Base-by-base conservation (phyloP, 2,888 invertebrate genomes). In the Achlya flavicornis region DNA sequence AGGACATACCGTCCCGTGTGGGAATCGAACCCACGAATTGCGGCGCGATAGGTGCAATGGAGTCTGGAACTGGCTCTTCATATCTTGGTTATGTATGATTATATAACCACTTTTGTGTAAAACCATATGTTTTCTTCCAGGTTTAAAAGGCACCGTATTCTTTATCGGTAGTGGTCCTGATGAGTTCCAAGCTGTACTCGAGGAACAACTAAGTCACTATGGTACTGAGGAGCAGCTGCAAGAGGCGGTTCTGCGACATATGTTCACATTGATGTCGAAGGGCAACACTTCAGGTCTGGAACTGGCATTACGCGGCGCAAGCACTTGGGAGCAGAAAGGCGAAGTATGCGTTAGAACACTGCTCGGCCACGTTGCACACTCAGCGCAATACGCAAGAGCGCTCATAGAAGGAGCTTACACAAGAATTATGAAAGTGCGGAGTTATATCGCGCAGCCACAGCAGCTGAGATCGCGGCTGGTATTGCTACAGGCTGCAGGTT, bases 361-460 rank as follows among this genome's bases (percentile, higher is more conserved):
- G 7, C 69, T 82, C 3, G 88, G 87, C 1, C 77, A 72, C 16
- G 84, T 86, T 3, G 62, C 82, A 0, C 81, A 87, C 64, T 86
- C 90, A 3, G 76, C 80, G 11, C 88, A 89, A 63, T 90, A 89
- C 65, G 80, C 81, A 1, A 75, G 80, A 10, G 70, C 77, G 12
- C 66, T 83, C 1, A 76, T 89, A 12, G 78, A 84, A 62, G 73
- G 80, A 0, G 83, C 83, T 0, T 26, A 26, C 26, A 26, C 26
- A 26, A 26, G 26, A 26, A 26, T 26, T 26, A 26, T 26, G 26
- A 26, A 26, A 26, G 26, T 26, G 26, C 26, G 26, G 26, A 26
- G 26, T 26, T 26, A 26, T 26, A 26, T 1, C 26, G 26, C 26
- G 26, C 26, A 26, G 2, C 26, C 26, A 2, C 26, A 1, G 2